phyloP scores from a whole-genome alignment of 2,888 invertebrate genomes.

The Lasioglossum figueresi region DNA sequence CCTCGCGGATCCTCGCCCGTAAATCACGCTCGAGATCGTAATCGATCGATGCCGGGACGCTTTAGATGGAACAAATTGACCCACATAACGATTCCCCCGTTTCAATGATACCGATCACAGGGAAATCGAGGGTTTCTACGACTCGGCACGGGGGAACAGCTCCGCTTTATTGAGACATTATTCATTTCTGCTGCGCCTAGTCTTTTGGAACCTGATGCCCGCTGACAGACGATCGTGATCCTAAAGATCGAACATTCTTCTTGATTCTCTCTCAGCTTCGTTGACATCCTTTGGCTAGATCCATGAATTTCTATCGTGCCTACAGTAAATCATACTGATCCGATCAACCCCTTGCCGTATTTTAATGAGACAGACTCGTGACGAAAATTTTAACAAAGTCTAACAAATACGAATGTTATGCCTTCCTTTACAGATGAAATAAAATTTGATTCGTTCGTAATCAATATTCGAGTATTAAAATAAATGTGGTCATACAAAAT shows the following conservation, averaged over 20 bases:
- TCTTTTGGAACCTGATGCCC: not conserved
- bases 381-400: no score
- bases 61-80: conserved; percentile 61
- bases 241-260: not conserved
- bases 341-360: not conserved
- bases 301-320: not conserved
- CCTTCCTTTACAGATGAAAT: no score
- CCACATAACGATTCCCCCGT: conserved; percentile 61
- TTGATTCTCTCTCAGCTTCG: not conserved
- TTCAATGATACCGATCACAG: conserved; percentile 39
- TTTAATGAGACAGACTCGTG: no score
- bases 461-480: no score
- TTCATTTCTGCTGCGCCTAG: conserved; percentile 6
- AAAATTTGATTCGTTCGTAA: no score
- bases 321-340: not conserved
- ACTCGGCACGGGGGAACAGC: not conserved
- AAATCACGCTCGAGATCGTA: conserved; percentile 66
- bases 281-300: not conserved
- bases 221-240: not conserved
- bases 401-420: no score
- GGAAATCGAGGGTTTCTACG: conserved; percentile 34
- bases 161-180: conserved; percentile 42
- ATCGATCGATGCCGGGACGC: conserved; percentile 60
- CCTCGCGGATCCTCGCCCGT: conserved; percentile 52
- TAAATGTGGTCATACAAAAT: no score